Evolutionary conservation across 2,888 invertebrate species (phyloP).

Genomic region (Therioaphis trifolii): DNA sequence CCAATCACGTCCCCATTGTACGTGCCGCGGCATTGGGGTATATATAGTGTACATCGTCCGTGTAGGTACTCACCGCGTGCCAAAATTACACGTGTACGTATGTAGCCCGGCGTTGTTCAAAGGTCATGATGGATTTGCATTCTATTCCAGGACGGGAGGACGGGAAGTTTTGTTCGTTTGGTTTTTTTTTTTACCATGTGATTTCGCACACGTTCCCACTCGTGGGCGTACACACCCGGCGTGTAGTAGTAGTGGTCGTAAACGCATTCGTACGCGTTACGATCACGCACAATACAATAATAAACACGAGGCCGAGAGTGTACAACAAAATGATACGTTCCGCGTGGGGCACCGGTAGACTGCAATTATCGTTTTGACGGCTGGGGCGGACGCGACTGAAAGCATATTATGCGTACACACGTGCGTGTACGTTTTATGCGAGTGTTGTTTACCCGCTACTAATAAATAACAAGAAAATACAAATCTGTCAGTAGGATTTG

Average conservation of each 20-base stretch:
- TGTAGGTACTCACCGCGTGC: no score
- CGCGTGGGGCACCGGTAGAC: conserved; percentile 22
- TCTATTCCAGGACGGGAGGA: no score
- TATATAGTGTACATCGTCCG: no score
- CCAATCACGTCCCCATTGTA: no score
- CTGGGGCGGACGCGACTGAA: conserved; percentile 13
- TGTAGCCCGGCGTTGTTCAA: neutral
- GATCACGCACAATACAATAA: neutral
- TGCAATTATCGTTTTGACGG: conserved; percentile 51
- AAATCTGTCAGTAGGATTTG: conserved; percentile 23
- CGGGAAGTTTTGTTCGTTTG: no score
- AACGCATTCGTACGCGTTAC: neutral
- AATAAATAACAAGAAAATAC: conserved; percentile 38
- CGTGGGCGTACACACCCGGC: conserved; percentile 20
- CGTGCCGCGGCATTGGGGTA: no score
- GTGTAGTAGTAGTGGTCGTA: no score
- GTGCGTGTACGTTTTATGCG: no score
- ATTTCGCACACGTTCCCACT: neutral
- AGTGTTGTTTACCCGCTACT: no score
- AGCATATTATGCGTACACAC: neutral
- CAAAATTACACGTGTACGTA: no score
- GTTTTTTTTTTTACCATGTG: no score
- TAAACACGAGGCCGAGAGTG: neutral
- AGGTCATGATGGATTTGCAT: neutral
- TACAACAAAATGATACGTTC: conserved; percentile 35